phyloP scores from a whole-genome alignment of 1,140 invertebrate genomes.

The Monochamus saltuarius region DNA sequence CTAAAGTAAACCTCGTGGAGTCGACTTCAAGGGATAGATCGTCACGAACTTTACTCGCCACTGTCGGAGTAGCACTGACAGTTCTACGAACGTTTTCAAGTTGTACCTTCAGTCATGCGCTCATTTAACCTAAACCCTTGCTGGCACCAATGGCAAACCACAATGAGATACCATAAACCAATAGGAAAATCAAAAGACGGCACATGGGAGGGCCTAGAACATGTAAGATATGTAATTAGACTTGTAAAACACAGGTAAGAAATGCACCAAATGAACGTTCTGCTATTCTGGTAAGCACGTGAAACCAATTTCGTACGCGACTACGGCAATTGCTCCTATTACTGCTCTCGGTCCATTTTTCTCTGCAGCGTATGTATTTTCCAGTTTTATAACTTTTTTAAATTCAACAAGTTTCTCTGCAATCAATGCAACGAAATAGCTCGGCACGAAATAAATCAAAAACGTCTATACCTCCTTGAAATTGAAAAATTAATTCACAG shows the following conservation, averaged over 20 bases:
- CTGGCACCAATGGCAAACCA: slow-evolving; percentile 43
- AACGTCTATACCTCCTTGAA: no score
- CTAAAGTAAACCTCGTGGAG: slow-evolving; percentile 34
- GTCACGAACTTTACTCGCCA: slow-evolving; percentile 29
- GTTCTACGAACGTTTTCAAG: slow-evolving; percentile 29
- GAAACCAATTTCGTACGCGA: slow-evolving; percentile 18
- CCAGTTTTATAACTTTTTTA: no score
- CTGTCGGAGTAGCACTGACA: slow-evolving; percentile 33
- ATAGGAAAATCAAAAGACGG: slow-evolving; percentile 50
- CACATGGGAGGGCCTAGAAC: slow-evolving; percentile 47
- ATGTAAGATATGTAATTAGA: slow-evolving; percentile 52
- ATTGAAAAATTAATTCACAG: no score
- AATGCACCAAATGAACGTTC: slow-evolving; percentile 10
- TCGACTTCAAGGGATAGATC: slow-evolving; percentile 17
- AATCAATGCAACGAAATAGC: no score
- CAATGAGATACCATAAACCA: slow-evolving; percentile 47
- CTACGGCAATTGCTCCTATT: not conserved
- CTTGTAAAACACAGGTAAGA: slow-evolving; percentile 50
- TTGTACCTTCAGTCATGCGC: slow-evolving; percentile 45
- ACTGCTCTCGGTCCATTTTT: not conserved
- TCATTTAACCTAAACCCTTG: slow-evolving; percentile 27
- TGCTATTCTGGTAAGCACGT: slow-evolving; percentile 16
- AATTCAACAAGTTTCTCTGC: no score
- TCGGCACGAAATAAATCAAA: no score
- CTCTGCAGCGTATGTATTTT: no score